These are phyloP conservation scores for Cydia fagiglandana DNA, from an alignment of 1,140 invertebrate genomes.

Conservation along the genomic window DNA sequence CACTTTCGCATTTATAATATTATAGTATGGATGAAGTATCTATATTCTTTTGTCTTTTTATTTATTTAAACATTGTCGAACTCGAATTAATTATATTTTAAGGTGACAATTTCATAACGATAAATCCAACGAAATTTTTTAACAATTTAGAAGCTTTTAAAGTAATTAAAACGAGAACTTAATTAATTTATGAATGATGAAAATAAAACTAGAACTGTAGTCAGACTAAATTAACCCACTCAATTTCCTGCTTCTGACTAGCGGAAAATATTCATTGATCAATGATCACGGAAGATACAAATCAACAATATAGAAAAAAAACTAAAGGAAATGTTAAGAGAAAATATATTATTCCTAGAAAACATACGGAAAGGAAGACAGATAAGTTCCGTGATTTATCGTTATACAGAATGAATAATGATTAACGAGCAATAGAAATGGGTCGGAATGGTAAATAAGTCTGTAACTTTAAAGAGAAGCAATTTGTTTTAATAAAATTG, in stretches of 20 bases:
- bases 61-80: background rate
- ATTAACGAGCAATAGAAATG: background rate
- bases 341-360: background rate
- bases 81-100: background rate
- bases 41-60: background rate
- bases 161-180: too few relatives aligned
- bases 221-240: background rate
- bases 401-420: constrained; percentile 5
- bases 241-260: background rate
- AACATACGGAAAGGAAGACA: background rate
- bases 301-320: constrained; percentile 23
- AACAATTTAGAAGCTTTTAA: too few relatives aligned
- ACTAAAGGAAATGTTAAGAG: constrained; percentile 4
- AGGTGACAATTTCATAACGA: background rate
- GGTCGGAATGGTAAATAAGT: background rate
- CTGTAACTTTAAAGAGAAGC: background rate
- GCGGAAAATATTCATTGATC: constrained; percentile 14
- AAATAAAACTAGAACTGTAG: background rate
- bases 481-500: too few relatives aligned
- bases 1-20: too few relatives aligned
- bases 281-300: background rate
- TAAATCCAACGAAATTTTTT: too few relatives aligned
- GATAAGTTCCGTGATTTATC: background rate
- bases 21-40: too few relatives aligned
- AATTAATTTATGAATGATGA: too few relatives aligned